phyloP scores from a whole-genome alignment of 2,888 invertebrate genomes.

The Stenodema calcarata region DNA sequence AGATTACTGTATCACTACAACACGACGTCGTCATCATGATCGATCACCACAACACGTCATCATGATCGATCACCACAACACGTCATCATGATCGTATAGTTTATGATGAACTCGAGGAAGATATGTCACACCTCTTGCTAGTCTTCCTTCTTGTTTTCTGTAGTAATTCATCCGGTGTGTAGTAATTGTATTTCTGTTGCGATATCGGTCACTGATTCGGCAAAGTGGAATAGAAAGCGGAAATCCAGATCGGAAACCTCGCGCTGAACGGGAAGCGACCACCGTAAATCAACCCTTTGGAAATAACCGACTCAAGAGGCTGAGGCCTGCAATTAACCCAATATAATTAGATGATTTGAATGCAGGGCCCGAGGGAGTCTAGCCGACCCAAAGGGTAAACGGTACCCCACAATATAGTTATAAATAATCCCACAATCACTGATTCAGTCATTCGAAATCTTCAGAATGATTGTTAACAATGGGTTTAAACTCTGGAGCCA shows the following conservation, averaged over 20 bases:
- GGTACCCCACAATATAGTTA: constrained; percentile 47
- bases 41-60: too few relatives aligned
- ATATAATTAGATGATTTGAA: constrained; percentile 43
- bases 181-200: too few relatives aligned
- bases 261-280: neutral
- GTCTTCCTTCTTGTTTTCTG: too few relatives aligned
- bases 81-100: too few relatives aligned
- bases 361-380: constrained; percentile 20
- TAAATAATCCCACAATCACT: constrained; percentile 39
- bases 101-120: too few relatives aligned
- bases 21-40: too few relatives aligned
- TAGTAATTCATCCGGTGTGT: too few relatives aligned
- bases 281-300: constrained; percentile 13
- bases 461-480: constrained; percentile 27
- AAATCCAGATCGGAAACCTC: constrained; percentile 21
- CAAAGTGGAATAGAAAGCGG: neutral
- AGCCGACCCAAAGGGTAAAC: constrained; percentile 6
- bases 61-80: too few relatives aligned
- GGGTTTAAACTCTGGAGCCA: constrained; percentile 11
- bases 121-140: too few relatives aligned
- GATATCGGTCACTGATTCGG: neutral
- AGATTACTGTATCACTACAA: too few relatives aligned
- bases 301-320: neutral
- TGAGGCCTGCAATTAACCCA: constrained; percentile 33
- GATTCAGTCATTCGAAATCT: constrained; percentile 28